Percentiles rank a stretch among this genome's conserved stretches.
Evolutionary conservation across 2,888 invertebrate genomes (phyloP).

Genomic region (Tenthredo distinguenda): DNA sequence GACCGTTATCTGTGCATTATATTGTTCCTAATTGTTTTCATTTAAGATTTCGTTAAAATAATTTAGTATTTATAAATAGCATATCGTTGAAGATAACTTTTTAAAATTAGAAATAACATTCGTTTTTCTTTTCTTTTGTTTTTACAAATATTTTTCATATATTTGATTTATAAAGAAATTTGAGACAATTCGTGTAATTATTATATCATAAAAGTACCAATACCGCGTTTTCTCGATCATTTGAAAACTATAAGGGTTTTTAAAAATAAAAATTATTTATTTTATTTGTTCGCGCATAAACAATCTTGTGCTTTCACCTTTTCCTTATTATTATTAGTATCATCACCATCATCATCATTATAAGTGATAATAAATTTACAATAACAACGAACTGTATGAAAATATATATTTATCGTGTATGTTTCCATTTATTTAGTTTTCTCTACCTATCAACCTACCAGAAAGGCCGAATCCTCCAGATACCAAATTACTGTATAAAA

Average conservation of each 20-base stretch:
- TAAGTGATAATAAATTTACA: neutral
- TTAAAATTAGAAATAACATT: neutral
- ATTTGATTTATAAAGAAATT: neutral
- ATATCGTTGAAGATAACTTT: neutral
- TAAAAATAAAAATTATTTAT: neutral
- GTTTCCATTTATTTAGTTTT: neutral
- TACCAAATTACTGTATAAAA: neutral
- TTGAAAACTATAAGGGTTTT: neutral
- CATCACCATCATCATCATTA: neutral
- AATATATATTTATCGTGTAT: neutral
- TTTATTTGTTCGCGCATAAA: neutral
- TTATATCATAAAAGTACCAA: slow-evolving; percentile 2
- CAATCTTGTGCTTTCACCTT: neutral
- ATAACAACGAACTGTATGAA: slow-evolving; percentile 20
- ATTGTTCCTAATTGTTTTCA: neutral
- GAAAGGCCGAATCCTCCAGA: neutral
- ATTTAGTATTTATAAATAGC: neutral
- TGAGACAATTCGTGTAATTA: neutral
- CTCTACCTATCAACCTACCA: neutral
- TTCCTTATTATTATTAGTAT: neutral
- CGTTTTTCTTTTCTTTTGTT: neutral
- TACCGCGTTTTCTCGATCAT: neutral
- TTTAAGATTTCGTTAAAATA: neutral
- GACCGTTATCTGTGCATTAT: neutral
- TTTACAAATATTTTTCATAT: neutral